phyloP scores from a whole-genome alignment of 2,113 vertebrate species.

The Xyliphius kryptos region DNA sequence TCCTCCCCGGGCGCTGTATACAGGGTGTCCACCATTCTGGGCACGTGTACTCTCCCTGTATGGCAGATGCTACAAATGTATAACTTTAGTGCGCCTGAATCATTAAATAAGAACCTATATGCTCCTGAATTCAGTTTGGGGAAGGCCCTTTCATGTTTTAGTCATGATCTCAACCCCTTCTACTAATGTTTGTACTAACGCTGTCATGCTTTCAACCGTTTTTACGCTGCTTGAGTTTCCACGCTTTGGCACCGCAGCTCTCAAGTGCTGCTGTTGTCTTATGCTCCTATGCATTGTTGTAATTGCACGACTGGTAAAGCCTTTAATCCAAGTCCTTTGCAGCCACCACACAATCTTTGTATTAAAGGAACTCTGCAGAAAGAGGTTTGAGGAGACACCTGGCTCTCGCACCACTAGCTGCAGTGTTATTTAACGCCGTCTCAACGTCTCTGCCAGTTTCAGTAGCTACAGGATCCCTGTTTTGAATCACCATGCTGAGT shows the following conservation, averaged over 20 bases:
- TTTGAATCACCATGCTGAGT: neutral
- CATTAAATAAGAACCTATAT: too few species aligned
- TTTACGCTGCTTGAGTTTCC: neutral
- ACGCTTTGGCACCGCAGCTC: neutral
- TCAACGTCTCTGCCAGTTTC: neutral
- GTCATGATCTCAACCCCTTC: too few species aligned
- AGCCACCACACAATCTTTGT: neutral
- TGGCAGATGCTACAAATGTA: too few species aligned
- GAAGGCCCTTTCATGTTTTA: too few species aligned
- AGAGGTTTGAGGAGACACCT: neutral
- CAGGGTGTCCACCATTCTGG: too few species aligned
- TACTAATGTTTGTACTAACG: too few species aligned
- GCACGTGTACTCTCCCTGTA: too few species aligned
- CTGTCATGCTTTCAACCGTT: neutral
- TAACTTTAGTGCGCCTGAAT: too few species aligned
- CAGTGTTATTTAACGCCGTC: too few species aligned
- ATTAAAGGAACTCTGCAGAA: neutral
- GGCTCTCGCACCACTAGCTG: neutral
- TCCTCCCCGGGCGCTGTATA: too few species aligned
- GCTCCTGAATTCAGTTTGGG: too few species aligned
- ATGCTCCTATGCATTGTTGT: neutral
- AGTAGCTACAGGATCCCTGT: neutral
- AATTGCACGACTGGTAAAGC: neutral
- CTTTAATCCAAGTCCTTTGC: constrained; percentile 7
- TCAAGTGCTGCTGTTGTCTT: neutral